Evolutionary conservation across 1,140 invertebrate species (phyloP), one percentile per base, ranked within the genome.

Genomic region (Chlorops oryzae): DNA sequence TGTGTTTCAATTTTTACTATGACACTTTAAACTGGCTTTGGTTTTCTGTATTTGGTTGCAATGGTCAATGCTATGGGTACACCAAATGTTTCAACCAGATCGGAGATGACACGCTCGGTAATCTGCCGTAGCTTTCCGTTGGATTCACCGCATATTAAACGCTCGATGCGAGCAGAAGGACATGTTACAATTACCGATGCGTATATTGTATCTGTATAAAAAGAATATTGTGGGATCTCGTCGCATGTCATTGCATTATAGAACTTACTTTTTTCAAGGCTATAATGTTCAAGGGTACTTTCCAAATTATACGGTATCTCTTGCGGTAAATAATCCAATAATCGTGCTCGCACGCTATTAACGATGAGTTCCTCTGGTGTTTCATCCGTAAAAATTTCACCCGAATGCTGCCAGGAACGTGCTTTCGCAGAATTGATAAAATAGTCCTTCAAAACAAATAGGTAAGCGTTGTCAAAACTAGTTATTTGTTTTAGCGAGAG

Each of bases 291-390:
- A 2, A 89, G 58, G 46, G 77, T 62, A 22, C 83, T 76, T 51
- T 78, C 68, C 2, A 92, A 63, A 42, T 74, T 77, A 59, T 95
- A 95, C 3, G 92, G 92, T 32, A 95, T 80, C 74, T 93, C 88
- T 55, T 90, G 76, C 2, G 81, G 78, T 38, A 94, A 73, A 66
- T 82, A 76, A 62, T 96, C 87, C 25, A 96, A 65, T 13, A 93
- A 74, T 59, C 85, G 87, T 20, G 90, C 86, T 58, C 83, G 77
- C 1, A 95, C 84, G 34, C 83, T 83, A 52, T 82, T 75, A 39
- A 80, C 65, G 51, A 88, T 84, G 18, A 95, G 71, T 3, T 76
- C 72, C 59, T 86, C 77, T 0, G 83, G 80, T 17, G 75, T 64
- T 62, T 88, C 80, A 72, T 92, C 84, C 1, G 88, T 87, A 59